Percentiles rank a stretch among this genome's conserved stretches.
Evolutionary conservation across 2,888 invertebrate genomes (phyloP).

Genomic region (Melinopterus prodromus): DNA sequence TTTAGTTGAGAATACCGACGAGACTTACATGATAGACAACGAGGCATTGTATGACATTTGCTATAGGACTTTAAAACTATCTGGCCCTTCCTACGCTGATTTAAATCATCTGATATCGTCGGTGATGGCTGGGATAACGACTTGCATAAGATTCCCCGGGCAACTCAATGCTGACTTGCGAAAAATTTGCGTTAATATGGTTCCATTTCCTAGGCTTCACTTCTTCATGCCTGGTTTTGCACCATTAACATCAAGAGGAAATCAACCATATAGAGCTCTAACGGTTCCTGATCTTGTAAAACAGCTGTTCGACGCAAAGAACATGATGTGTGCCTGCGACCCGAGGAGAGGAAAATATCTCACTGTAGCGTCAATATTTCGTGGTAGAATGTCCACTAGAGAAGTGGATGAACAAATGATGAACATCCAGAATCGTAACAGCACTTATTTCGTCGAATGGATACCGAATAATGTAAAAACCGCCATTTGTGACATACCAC

Average conservation of each 20-base stretch:
- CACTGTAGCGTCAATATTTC: constrained; percentile 83
- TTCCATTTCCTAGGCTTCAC: constrained; percentile 73
- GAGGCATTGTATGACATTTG: constrained; percentile 72
- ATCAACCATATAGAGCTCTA: constrained; percentile 75
- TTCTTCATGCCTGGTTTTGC: constrained; percentile 74
- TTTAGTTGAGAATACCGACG: constrained; percentile 69
- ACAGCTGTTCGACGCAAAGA: constrained; percentile 85
- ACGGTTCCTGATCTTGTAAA: constrained; percentile 82
- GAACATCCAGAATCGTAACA: constrained; percentile 73
- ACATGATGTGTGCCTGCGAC: constrained; percentile 92
- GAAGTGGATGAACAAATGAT: constrained; percentile 70
- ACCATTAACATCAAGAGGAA: constrained; percentile 67
- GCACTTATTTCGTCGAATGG: constrained; percentile 73
- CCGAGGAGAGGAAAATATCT: constrained; percentile 81
- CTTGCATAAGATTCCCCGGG: constrained; percentile 74
- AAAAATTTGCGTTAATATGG: constrained; percentile 69
- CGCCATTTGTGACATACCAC: constrained; percentile 76
- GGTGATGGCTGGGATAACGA: constrained; percentile 68
- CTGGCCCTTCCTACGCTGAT: constrained; percentile 68
- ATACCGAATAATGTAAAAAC: constrained; percentile 79
- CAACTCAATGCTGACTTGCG: constrained; percentile 74
- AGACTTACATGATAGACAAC: constrained; percentile 70
- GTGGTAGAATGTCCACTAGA: constrained; percentile 75
- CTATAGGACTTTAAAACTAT: constrained; percentile 67
- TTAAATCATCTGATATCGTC: constrained; percentile 65